phyloP scores from a whole-genome alignment of 2,888 invertebrate genomes.

The Nephrotoma guestfalica region DNA sequence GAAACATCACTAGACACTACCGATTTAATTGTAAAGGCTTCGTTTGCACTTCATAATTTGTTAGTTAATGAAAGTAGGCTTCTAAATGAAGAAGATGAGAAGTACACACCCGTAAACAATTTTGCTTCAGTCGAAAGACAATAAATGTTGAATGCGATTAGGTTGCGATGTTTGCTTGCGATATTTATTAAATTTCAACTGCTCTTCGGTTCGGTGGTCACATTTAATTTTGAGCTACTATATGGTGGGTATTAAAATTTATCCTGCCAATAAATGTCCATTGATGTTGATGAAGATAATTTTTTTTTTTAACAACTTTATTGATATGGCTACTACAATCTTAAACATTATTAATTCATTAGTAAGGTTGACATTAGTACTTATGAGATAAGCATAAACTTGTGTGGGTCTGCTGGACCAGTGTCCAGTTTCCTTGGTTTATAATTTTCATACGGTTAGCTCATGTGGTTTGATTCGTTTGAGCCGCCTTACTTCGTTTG shows the following conservation, averaged over 20 bases:
- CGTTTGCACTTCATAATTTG: not conserved
- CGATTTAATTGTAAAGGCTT: not conserved
- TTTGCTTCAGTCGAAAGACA: not conserved
- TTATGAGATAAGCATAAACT: no score
- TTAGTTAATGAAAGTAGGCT: not conserved
- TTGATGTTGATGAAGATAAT: no score
- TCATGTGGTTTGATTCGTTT: no score
- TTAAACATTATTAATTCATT: no score
- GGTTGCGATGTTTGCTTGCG: not conserved
- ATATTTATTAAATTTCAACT: not conserved
- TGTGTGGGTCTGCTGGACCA: no score
- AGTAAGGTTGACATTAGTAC: no score
- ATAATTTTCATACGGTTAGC: no score
- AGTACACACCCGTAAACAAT: not conserved
- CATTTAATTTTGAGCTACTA: not conserved
- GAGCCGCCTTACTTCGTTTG: no score
- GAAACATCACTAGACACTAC: not conserved
- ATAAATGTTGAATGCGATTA: not conserved
- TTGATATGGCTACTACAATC: no score
- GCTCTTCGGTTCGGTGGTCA: not conserved
- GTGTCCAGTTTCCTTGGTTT: no score
- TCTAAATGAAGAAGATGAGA: not conserved
- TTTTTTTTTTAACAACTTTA: not conserved
- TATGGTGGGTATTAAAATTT: not conserved
- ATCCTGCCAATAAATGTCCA: no score